These are phyloP conservation scores for Dendrolimus houi DNA, from an alignment of 2,888 invertebrate species.

Conservation along the genomic window DNA sequence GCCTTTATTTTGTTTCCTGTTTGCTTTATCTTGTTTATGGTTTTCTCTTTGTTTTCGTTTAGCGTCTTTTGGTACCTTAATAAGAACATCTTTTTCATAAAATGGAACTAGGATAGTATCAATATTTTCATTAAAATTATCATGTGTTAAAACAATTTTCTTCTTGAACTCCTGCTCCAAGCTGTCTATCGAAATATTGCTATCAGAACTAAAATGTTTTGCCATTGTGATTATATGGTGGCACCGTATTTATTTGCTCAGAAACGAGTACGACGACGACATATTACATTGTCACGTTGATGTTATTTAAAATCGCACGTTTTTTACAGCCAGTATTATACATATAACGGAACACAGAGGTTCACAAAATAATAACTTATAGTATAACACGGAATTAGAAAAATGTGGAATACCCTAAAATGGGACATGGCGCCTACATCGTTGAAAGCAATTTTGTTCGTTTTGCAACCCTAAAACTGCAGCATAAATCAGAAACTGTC, in stretches of 20 bases:
- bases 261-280: conserved; percentile 44
- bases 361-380: too few species aligned
- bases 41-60: conserved; percentile 27
- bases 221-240: conserved; percentile 24
- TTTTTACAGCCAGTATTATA: too few species aligned
- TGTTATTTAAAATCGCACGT: too few species aligned
- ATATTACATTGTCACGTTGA: conserved; percentile 7
- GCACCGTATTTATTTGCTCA: conserved; percentile 34
- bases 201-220: conserved; percentile 39
- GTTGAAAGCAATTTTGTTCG: too few species aligned
- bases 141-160: conserved; percentile 24
- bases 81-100: conserved; percentile 64
- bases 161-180: conserved; percentile 41
- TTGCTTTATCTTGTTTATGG: conserved; percentile 18
- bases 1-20: conserved; percentile 25
- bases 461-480: conserved; percentile 7
- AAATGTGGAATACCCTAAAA: too few species aligned
- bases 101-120: conserved; percentile 66
- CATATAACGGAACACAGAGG: too few species aligned
- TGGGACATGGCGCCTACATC: too few species aligned
- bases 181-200: conserved; percentile 57
- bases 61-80: conserved; percentile 50
- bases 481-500: conserved; percentile 25
- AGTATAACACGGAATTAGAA: too few species aligned
- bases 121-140: conserved; percentile 36